Percentiles rank a stretch among this genome's conserved stretches.
Conservation (phyloP, 2,797 vertebrate genomes). For the Apogon hyalosoma region DNA sequence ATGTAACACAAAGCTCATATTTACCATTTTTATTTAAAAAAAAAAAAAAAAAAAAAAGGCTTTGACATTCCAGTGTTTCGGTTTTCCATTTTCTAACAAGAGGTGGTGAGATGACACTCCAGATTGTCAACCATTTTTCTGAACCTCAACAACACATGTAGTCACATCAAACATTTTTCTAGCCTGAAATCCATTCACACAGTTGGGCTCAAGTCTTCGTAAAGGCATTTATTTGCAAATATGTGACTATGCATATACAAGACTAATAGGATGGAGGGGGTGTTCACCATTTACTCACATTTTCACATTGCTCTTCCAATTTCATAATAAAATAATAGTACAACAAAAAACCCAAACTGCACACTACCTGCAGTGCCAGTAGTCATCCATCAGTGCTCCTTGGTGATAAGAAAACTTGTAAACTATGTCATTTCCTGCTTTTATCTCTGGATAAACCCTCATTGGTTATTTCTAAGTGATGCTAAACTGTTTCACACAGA, state of each 20-base stretch:
- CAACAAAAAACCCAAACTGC: constrained; percentile 2
- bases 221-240: constrained; percentile 46
- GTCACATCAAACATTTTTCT: constrained; percentile 40
- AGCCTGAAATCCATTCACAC: constrained; percentile 24
- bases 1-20: constrained; percentile 24
- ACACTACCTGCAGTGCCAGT: constrained; percentile 11
- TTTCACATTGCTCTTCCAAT: constrained; percentile 37
- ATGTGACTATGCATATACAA: constrained; percentile 30
- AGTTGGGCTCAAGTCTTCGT: constrained; percentile 21
- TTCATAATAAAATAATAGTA: constrained; percentile 26
- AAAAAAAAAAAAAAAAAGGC: constrained; percentile 63
- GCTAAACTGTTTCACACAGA: constrained; percentile 2
- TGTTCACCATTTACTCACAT: constrained; percentile 23
- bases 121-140: constrained; percentile 73
- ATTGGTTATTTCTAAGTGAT: neutral
- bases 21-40: constrained; percentile 60
- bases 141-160: constrained; percentile 47
- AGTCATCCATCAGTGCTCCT: constrained; percentile 33
- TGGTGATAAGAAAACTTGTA: constrained; percentile 16
- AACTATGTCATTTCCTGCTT: constrained; percentile 21
- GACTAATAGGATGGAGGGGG: constrained; percentile 11
- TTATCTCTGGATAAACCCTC: neutral
- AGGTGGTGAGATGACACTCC: constrained; percentile 64
- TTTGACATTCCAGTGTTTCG: constrained; percentile 87
- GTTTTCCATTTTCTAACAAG: constrained; percentile 83